Evolutionary conservation across 2,888 invertebrate species (phyloP), one percentile per base, ranked within the genome.

Genomic region (Bruchidius siliquastri): DNA sequence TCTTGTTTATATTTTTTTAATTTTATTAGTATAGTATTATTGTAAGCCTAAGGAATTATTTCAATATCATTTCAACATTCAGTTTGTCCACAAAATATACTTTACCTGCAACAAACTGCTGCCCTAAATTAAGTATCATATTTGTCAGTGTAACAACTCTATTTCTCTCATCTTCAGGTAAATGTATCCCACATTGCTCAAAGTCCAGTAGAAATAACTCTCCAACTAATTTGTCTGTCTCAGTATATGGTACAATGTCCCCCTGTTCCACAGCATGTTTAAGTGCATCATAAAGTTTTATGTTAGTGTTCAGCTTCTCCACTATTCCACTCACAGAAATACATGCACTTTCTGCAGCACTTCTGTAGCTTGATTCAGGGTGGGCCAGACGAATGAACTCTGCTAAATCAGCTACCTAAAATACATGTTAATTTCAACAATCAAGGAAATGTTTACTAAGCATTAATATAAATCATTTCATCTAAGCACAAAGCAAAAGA

Each of bases 101-200:
- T 26, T 2, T 49, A 49, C 93, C 94, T 2, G 92, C 89, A 90
- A 95, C 94, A 82, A 96, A 96, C 81, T 91, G 88, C 85, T 96
- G 96, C 0, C 96, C 96, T 0, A 93, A 88, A 85, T 92, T 92
- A 26, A 76, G 74, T 76, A 98, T 96, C 72, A 90, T 88, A 84
- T 98, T 94, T 84, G 97, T 98, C 22, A 98, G 88, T 0, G 91
- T 88, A 0, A 98, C 98, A 70, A 98, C 97, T 81, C 88, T 85
- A 73, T 88, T 86, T 22, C 96, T 88, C 69, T 93, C 90, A 0
- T 88, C 87, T 76, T 96, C 94, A 10, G 92, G 90, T 74, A 99
- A 88, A 85, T 99, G 98, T 76, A 99, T 99, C 1, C 99, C 99
- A 84, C 96, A 95, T 85, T 98, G 97, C 84, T 99, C 98, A 87